phyloP scores from a whole-genome alignment of 2,113 vertebrate species.

The Salvelinus sp. region DNA sequence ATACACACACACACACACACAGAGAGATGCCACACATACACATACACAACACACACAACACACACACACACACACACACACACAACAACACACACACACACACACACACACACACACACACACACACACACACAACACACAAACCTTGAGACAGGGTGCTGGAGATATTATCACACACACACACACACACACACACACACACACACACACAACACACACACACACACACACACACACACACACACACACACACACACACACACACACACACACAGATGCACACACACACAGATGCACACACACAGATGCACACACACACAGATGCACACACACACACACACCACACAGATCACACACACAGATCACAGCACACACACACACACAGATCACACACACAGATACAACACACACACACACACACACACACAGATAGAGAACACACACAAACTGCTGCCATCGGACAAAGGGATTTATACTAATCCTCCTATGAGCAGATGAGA shows the following conservation, averaged over 20 bases:
- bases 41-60: too few species aligned
- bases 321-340: background rate
- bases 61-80: conserved; percentile 2
- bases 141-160: background rate
- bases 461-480: conserved; percentile 39
- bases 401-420: background rate
- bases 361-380: background rate
- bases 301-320: background rate
- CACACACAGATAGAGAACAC: background rate
- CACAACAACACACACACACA: too few species aligned
- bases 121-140: background rate
- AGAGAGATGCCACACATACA: background rate
- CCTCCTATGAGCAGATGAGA: conserved; percentile 52
- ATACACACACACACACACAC: conserved; percentile 15
- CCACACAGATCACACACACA: background rate
- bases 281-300: too few species aligned
- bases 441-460: conserved; percentile 13
- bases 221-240: background rate
- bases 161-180: background rate
- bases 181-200: conserved; percentile 8
- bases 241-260: background rate
- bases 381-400: conserved; percentile 6
- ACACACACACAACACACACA: background rate
- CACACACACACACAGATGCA: conserved; percentile 3
- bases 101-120: conserved; percentile 2